A percentile compares a stretch with the other conserved stretches of the same genome.
Evolutionary conservation across 2,888 invertebrate species (phyloP).

Genomic region (Drosophila cognata): DNA sequence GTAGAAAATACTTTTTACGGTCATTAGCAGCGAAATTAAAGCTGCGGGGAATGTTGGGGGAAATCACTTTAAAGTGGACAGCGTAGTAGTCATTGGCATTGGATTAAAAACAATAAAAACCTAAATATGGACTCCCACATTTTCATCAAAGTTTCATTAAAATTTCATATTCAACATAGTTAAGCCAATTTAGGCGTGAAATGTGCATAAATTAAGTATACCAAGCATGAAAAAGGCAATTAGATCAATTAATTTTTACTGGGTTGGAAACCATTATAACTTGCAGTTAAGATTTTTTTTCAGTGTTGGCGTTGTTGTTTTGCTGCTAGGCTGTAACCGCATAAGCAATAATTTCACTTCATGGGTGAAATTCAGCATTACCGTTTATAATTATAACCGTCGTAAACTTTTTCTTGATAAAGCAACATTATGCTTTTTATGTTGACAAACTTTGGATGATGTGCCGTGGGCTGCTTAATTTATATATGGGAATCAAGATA

Average conservation of each 20-base stretch:
- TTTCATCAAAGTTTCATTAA: not conserved
- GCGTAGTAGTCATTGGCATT: not conserved
- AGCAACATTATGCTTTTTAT: conserved; percentile 35
- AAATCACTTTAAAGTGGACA: not conserved
- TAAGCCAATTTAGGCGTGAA: not conserved
- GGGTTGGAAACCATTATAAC: not conserved
- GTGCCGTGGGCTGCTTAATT: conserved; percentile 34
- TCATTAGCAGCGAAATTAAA: not conserved
- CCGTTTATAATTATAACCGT: conserved; percentile 45
- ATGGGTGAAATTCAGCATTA: conserved; percentile 66
- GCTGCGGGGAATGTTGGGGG: not conserved
- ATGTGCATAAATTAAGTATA: not conserved
- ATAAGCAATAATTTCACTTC: conserved; percentile 65
- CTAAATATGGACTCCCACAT: not conserved
- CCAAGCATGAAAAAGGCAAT: conserved; percentile 2
- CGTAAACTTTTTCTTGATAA: conserved; percentile 24
- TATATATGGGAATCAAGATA: conserved; percentile 33
- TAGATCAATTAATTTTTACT: not conserved
- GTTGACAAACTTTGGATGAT: conserved; percentile 35
- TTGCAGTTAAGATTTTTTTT: conserved; percentile 9
- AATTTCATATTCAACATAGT: not conserved
- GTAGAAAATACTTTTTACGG: not conserved
- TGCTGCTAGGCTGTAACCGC: conserved; percentile 14
- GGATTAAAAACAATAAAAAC: not conserved
- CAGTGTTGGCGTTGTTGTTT: conserved; percentile 3